These are phyloP conservation scores for Amphipyra berbera DNA, from an alignment of 2,888 invertebrate genomes.

Conservation along the genomic window DNA sequence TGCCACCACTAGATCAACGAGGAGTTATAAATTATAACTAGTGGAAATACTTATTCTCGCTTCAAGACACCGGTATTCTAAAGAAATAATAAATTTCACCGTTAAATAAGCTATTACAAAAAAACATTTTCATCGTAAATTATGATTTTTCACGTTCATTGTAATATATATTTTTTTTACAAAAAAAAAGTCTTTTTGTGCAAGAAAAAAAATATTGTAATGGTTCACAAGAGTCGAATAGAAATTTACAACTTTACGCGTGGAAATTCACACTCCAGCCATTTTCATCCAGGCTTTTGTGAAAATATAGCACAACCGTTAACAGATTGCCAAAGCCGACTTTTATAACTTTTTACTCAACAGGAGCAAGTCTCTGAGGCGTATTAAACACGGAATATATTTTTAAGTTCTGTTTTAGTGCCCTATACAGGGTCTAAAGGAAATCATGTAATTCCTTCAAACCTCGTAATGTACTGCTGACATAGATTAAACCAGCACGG, in stretches of 20 bases:
- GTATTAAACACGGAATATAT: not conserved
- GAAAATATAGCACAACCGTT: constrained; percentile 2
- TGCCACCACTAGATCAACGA: too few species aligned
- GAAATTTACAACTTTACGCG: constrained; percentile 14
- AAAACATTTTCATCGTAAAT: too few species aligned
- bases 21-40: too few species aligned
- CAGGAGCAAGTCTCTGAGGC: not conserved
- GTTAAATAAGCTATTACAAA: too few species aligned
- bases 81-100: too few species aligned
- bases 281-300: constrained; percentile 6
- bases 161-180: constrained; percentile 6
- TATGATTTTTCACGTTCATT: too few species aligned
- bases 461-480: too few species aligned
- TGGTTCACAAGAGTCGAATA: constrained; percentile 24
- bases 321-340: not conserved
- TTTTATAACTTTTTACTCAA: not conserved
- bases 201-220: constrained; percentile 20
- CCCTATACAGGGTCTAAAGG: too few species aligned
- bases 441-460: too few species aligned
- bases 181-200: constrained; percentile 3
- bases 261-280: constrained; percentile 1
- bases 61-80: too few species aligned
- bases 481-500: too few species aligned
- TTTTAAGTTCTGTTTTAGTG: not conserved
- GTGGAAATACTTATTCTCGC: too few species aligned